These are phyloP conservation scores for Dasyprocta punctata DNA, from an alignment of 2,113 vertebrate genomes.

Conservation along the genomic window DNA sequence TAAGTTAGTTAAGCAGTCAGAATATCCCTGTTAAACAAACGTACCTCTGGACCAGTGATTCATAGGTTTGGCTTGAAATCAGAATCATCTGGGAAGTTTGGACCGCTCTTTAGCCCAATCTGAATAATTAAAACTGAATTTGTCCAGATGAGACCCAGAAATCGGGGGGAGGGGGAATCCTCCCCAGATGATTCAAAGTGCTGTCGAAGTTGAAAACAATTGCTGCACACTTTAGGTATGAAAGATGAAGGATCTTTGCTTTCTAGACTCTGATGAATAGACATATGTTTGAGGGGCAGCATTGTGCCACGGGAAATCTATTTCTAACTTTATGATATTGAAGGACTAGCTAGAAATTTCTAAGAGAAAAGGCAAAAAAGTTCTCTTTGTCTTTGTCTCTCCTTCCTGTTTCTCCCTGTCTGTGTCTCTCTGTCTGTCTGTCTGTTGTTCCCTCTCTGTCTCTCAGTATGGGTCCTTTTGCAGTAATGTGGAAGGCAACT, in stretches of 20 bases:
- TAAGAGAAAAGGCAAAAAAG: neutral
- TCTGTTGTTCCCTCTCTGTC: neutral
- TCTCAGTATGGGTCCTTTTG: neutral
- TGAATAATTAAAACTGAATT: neutral
- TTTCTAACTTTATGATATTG: neutral
- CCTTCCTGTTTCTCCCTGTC: neutral
- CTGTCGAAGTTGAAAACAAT: neutral
- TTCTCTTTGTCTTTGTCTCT: neutral
- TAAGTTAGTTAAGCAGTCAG: neutral
- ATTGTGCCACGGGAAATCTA: neutral
- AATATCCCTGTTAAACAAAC: neutral
- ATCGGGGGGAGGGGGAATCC: neutral
- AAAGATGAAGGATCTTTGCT: neutral
- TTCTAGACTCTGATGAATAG: neutral
- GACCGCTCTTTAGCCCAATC: neutral
- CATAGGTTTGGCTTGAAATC: neutral
- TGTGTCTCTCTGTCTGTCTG: neutral
- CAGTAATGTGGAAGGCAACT: neutral
- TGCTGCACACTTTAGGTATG: neutral
- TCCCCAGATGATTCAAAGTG: neutral
- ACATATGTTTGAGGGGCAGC: neutral
- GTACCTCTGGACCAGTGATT: neutral
- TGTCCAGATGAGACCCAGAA: neutral
- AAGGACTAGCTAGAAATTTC: neutral
- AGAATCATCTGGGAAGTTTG: neutral